A percentile compares a stretch with the other conserved stretches of the same genome.
phyloP scores from a whole-genome alignment of 30 jellyfish, hydroid and myxozoan genomes.

The Rhopilema esculentum region DNA sequence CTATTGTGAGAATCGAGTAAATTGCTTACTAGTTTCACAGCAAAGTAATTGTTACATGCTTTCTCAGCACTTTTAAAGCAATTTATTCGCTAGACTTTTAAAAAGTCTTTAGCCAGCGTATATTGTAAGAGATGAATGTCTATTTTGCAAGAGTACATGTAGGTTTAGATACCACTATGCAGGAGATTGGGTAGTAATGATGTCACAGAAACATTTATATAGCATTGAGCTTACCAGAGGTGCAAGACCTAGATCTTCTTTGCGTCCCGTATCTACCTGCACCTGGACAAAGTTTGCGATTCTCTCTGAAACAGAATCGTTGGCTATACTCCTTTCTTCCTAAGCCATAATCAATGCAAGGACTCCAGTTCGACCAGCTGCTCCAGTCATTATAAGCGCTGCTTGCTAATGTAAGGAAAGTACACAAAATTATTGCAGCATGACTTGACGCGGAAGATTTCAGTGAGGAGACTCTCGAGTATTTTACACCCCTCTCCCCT shows the following conservation, averaged over 20 bases:
- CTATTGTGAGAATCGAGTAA: too few relatives aligned
- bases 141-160: too few relatives aligned
- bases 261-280: slow-evolving; percentile 24
- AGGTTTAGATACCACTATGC: too few relatives aligned
- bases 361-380: slow-evolving; percentile 68
- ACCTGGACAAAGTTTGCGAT: slow-evolving; percentile 26
- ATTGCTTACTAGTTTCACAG: too few relatives aligned
- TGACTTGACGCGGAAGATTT: too few relatives aligned
- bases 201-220: neutral
- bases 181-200: neutral
- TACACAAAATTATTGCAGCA: neutral
- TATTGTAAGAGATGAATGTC: too few relatives aligned
- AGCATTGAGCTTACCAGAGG: slow-evolving; percentile 4
- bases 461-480: too few relatives aligned
- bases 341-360: slow-evolving; percentile 24
- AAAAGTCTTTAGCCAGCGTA: too few relatives aligned
- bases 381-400: slow-evolving; percentile 50
- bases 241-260: slow-evolving; percentile 34
- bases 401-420: slow-evolving; percentile 8
- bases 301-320: slow-evolving; percentile 43
- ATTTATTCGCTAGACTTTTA: too few relatives aligned
- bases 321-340: slow-evolving; percentile 58
- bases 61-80: too few relatives aligned
- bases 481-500: too few relatives aligned
- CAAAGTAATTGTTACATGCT: too few relatives aligned